Base-by-base conservation (phyloP, 2,113 vertebrate species). In the Jacana jacana region DNA sequence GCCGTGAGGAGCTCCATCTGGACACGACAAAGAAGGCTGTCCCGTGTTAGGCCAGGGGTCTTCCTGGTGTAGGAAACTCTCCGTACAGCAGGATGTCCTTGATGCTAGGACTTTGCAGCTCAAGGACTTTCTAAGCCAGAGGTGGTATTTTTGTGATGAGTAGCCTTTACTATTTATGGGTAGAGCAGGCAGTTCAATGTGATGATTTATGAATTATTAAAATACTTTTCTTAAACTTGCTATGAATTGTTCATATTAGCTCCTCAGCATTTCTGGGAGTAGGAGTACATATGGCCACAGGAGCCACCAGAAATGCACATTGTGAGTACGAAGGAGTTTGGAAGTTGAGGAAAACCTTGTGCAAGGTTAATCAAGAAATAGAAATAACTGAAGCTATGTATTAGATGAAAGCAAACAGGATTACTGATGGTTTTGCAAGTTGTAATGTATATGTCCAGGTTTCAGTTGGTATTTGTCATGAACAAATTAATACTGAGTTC, bases 141-240 rank as follows among this genome's bases (percentile, higher is more conserved):
- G 66, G 52, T 69, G 42, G 35, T 57, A 57, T 76, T 91, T 93
- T 91, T 85, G 44, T 89, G 79, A 88, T 61, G 75, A 94, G 52
- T 28, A 89, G 37, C 48, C 66, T 72, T 91, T 79, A 25, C 70
- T 96, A 64, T 81, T 89, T 93, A 83, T 55, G 27, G 61, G 40
- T 72, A 80, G 76, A 75, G 31, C 48, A 91, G 37, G 46, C 75
- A 86, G 35, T 75, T 91, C 69, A 37, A 64, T 94, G 57, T 81
- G 49, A 69, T 87, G 27, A 55, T 75, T 68, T 73, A 83, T 86
- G 44, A 89, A 94, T 91, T 95, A 85, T 82, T 92, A 52, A 88
- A 94, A 64, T 49, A 54, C 52, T 58, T 81, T 55, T 73, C 44
- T 55, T 46, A 70, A 90, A 65, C 44, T 91, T 82, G 30, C 33